These are phyloP conservation scores for Cardiocondyla obscurior DNA, from an alignment of 1,140 invertebrate genomes.

Conservation along the genomic window DNA sequence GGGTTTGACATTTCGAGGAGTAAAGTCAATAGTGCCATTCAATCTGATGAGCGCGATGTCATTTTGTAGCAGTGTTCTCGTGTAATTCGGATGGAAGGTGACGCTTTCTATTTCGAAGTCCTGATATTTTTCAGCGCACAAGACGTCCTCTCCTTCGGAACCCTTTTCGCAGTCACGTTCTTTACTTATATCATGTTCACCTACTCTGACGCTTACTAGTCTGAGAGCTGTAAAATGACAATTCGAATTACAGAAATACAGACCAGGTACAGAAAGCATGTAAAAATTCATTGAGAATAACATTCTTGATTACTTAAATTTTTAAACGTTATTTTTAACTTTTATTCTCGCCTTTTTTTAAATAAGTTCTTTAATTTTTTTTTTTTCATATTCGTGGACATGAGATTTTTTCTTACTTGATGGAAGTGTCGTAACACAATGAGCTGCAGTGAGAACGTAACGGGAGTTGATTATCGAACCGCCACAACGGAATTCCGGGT, in stretches of 20 bases:
- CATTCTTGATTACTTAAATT: slow-evolving; percentile 54
- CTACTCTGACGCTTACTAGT: slow-evolving; percentile 84
- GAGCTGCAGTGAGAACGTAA: slow-evolving; percentile 90
- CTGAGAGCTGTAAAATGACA: slow-evolving; percentile 71
- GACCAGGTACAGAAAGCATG: not conserved
- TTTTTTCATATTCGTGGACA: too few relatives aligned
- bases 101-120: slow-evolving; percentile 85
- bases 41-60: slow-evolving; percentile 88
- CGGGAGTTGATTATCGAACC: slow-evolving; percentile 87
- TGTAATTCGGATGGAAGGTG: slow-evolving; percentile 85
- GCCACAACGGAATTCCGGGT: slow-evolving; percentile 86
- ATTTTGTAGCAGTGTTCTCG: slow-evolving; percentile 80
- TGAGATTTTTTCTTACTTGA: slow-evolving; percentile 52
- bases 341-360: not conserved
- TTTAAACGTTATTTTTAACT: not conserved
- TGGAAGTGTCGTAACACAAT: slow-evolving; percentile 85
- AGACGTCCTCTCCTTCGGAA: slow-evolving; percentile 71
- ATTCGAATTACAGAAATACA: not conserved
- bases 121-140: slow-evolving; percentile 85
- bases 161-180: slow-evolving; percentile 86
- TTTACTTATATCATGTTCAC: slow-evolving; percentile 86
- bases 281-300: not conserved
- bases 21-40: slow-evolving; percentile 82
- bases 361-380: not conserved
- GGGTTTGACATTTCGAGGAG: slow-evolving; percentile 82